A percentile compares a stretch with the other conserved stretches of the same genome.
These are phyloP conservation scores for Himantopus leucocephalus DNA, from an alignment of 2,113 vertebrate species.

Conservation along the genomic window DNA sequence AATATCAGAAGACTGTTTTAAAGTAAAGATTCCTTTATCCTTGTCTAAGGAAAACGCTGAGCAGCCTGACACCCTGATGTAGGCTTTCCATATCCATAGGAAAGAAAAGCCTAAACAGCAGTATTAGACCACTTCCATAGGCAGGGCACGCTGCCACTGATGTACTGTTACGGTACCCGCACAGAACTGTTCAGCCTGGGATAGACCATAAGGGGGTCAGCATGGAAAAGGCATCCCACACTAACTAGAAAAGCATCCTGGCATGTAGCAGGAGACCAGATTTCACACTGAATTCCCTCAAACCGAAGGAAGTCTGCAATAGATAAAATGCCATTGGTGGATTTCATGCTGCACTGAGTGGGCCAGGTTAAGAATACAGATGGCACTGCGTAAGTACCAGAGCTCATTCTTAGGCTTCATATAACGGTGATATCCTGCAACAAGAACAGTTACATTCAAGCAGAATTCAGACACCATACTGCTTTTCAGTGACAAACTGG, in stretches of 20 bases:
- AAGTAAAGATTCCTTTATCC: background rate
- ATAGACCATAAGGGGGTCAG: background rate
- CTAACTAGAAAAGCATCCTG: background rate
- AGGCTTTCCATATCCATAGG: background rate
- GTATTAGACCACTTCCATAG: background rate
- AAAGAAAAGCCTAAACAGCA: background rate
- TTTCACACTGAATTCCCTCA: background rate
- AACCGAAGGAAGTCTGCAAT: background rate
- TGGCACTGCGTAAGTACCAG: accelerated
- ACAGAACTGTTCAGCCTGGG: background rate
- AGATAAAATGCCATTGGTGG: background rate
- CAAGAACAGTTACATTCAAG: accelerated
- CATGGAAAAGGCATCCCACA: background rate
- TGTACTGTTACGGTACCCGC: background rate
- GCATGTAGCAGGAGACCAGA: background rate
- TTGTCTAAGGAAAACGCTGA: background rate
- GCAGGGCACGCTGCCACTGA: background rate
- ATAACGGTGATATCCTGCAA: background rate
- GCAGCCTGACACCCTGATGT: background rate
- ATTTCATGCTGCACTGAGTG: background rate
- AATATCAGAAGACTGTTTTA: background rate
- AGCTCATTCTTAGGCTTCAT: background rate
- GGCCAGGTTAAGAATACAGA: background rate
- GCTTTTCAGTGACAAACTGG: background rate
- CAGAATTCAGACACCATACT: background rate